Evolutionary conservation across 1,140 invertebrate genomes (phyloP).

Genomic region (Drosophila nasuta): DNA sequence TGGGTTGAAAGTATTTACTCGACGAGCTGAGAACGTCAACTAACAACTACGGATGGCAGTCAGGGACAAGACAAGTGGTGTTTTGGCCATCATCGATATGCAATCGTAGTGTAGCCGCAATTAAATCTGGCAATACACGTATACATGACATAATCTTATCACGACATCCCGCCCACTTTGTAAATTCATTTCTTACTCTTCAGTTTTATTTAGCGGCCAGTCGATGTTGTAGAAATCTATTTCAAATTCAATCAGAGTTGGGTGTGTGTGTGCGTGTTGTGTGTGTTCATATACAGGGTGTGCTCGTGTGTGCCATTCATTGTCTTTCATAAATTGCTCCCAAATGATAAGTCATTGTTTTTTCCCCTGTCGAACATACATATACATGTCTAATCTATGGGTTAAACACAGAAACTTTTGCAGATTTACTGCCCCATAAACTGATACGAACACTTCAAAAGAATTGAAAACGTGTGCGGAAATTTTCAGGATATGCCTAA

Average conservation of each 20-base stretch:
- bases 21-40: constrained; percentile 37
- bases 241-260: constrained; percentile 6
- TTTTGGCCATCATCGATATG: constrained; percentile 32
- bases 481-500: no score
- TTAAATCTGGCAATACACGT: constrained; percentile 45
- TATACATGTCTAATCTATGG: constrained; percentile 20
- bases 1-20: constrained; percentile 12
- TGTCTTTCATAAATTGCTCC: constrained; percentile 6
- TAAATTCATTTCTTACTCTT: background rate
- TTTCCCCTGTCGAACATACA: constrained; percentile 7
- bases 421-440: constrained; percentile 19
- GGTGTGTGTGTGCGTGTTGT: background rate
- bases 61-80: background rate
- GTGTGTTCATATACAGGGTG: background rate
- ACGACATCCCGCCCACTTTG: constrained; percentile 28
- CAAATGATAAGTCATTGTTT: constrained; percentile 1
- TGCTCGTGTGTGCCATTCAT: background rate
- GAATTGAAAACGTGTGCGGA: no score
- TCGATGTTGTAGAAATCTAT: constrained; percentile 4
- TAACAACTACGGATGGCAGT: constrained; percentile 26
- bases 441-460: background rate
- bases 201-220: background rate
- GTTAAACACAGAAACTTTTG: constrained; percentile 9
- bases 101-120: constrained; percentile 23
- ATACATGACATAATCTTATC: constrained; percentile 51